These are phyloP conservation scores for Callopanchax toddi DNA, from an alignment of 2,113 vertebrate species.

Conservation along the genomic window DNA sequence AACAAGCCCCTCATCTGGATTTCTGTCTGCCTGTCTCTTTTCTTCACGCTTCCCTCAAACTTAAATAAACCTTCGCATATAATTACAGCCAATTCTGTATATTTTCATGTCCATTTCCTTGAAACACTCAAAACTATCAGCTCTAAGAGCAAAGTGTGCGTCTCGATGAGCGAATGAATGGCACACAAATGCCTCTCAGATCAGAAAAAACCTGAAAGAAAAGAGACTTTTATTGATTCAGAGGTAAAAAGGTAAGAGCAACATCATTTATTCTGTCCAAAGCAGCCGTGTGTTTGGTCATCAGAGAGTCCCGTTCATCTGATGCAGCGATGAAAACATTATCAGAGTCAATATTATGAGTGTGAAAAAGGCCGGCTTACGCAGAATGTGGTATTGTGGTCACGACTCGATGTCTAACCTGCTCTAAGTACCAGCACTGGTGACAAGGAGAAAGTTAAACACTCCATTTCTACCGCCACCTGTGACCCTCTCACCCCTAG, in stretches of 20 bases:
- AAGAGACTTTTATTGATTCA: slow-evolving; percentile 75
- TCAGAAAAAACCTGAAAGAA: slow-evolving; percentile 30
- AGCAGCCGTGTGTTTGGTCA: slow-evolving; percentile 55
- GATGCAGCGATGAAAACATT: slow-evolving; percentile 70
- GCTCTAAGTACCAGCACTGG: slow-evolving; percentile 33
- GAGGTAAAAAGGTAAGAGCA: slow-evolving; percentile 69
- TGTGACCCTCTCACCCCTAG: slow-evolving; percentile 55
- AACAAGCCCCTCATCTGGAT: slow-evolving; percentile 61
- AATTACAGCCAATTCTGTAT: slow-evolving; percentile 82
- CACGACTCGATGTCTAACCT: slow-evolving; percentile 50
- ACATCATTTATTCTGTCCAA: slow-evolving; percentile 60
- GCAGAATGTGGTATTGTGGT: slow-evolving; percentile 72
- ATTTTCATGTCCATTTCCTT: slow-evolving; percentile 78
- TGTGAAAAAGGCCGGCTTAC: slow-evolving; percentile 62
- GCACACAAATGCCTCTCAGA: slow-evolving; percentile 20
- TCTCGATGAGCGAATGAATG: slow-evolving; percentile 49
- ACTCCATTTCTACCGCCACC: slow-evolving; percentile 36
- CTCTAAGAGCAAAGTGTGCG: slow-evolving; percentile 61
- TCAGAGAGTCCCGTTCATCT: slow-evolving; percentile 51
- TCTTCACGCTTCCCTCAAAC: slow-evolving; percentile 71
- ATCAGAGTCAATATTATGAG: slow-evolving; percentile 79
- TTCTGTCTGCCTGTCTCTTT: slow-evolving; percentile 63
- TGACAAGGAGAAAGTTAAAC: slow-evolving; percentile 42
- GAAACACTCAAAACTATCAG: slow-evolving; percentile 65
- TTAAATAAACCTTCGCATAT: slow-evolving; percentile 82